Base-by-base conservation (phyloP, 2,113 vertebrate genomes). In the Leucopsar rothschildi region DNA sequence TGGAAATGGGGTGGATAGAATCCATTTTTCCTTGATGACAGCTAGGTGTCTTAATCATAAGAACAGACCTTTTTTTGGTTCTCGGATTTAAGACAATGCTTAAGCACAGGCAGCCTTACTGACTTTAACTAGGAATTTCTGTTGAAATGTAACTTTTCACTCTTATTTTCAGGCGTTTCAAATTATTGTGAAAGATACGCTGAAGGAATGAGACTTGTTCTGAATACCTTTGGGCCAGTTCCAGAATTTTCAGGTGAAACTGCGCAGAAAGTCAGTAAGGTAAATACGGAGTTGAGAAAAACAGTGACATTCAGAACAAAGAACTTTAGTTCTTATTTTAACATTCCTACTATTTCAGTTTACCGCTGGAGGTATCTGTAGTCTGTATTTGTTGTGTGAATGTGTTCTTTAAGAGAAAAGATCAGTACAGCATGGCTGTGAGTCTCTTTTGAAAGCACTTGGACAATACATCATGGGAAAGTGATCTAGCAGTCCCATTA, bases 131-230 rank as follows among this genome's bases (percentile, higher is more conserved):
- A 82, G 39, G 40, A 83, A 70, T 88, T 86, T 91, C 22, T 90
- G 37, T 93, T 93, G 56, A 77, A 91, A n/a, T 93, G 27, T 59
- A 44, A 37, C 44, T 49, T 92, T 86, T 68, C 35, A 28, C 52
- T 85, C 59, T 79, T 77, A 42, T 15, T 97, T 97, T 91, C 98
- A 99, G 99, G 99, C 87, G 91, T 99, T 85, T 92, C 98, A 42
- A 98, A 98, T 96, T 99, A 99, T 40, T 98, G 99, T 35, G 97
- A 98, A 79, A 98, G 98, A 49, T 99, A 99, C 42, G 95, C 97
- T 7, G 98, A 98, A 57, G 98, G 98, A 55, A 99, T 98, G 84
- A 96, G 45, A 80, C 98, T 94, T 65, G 98, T 99, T 72, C 97
- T 99, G 81, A 98, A 90, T 80, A 98, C 98, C 44, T 99, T 99